Evolutionary conservation across 2,888 invertebrate species (phyloP), one percentile per base, ranked within the genome.

Genomic region (Drosophila yooni): DNA sequence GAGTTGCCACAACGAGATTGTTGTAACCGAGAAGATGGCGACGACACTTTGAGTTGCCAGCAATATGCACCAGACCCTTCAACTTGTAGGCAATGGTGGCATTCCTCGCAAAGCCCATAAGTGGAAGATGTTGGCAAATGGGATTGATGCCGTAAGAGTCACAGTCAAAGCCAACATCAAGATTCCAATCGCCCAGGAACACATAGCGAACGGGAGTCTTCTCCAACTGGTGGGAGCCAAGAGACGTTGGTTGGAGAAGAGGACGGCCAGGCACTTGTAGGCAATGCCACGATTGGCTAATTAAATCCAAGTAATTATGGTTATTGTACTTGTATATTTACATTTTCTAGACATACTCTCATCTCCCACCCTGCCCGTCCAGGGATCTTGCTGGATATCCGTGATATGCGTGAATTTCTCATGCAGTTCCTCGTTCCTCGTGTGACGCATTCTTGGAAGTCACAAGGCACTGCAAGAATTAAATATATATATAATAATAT

Each of bases 171-270:
- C 10, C 11, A 79, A 58, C 43, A 64, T 70, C 15, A 80, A 4
- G 1, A 58, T 71, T 76, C 73, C 71, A 80, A 40, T 79, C 74
- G 11, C 80, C 80, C 13, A 80, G 38, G 1, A 80, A 48, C 0
- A 65, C 74, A 51, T 70, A 40, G 3, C 36, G 51, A 11, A 74
- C 36, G 0, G 58, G 54, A 0, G 29, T 15, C 7, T 29, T 21
- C 5, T 31, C 31, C 18, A 66, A 11, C 10, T 31, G 0, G 76
- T 76, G 0, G 80, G 69, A 0, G 80, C 69, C 51, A 80, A 33
- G 25, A 80, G 38, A 63, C 76, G 57, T 6, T 67, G 79, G 2
- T 13, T 54, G 2, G 71, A 65, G 27, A 79, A 66, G 2, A 80
- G 57, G 1, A 76, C 65, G 6, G 74, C 76, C 57, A 79, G 59